These are phyloP conservation scores for Cheilosia vernalis DNA, from an alignment of 2,888 invertebrate genomes.

Conservation along the genomic window DNA sequence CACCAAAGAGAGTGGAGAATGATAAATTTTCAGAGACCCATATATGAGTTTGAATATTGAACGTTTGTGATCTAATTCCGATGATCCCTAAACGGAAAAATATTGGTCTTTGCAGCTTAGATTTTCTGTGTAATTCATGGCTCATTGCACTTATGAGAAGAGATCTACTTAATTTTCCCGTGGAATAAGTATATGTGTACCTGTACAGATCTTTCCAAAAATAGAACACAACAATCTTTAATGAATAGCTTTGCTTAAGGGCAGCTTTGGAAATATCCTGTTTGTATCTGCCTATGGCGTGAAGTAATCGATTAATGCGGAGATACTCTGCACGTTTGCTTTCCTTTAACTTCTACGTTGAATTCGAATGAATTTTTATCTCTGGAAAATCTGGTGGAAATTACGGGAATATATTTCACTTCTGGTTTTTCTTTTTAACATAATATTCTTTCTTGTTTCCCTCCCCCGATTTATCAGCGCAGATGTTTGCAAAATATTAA, in stretches of 20 bases:
- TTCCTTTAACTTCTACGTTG: constrained; percentile 36
- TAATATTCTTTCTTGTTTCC: not conserved
- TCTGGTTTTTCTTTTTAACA: constrained; percentile 6
- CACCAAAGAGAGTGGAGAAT: not conserved
- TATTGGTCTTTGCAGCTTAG: constrained; percentile 35
- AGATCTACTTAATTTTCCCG: constrained; percentile 29
- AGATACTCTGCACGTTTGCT: constrained; percentile 9
- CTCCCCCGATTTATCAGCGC: constrained; percentile 44
- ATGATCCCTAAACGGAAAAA: no score
- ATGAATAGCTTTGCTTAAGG: constrained; percentile 9
- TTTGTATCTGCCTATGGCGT: constrained; percentile 18
- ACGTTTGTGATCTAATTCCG: no score
- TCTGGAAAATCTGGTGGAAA: constrained; percentile 54
- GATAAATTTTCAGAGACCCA: constrained; percentile 3
- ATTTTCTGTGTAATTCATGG: constrained; percentile 25
- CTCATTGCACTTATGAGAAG: constrained; percentile 27
- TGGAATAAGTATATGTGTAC: not conserved
- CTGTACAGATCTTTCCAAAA: not conserved
- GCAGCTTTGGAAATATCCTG: constrained; percentile 2
- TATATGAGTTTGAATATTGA: no score
- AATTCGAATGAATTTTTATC: constrained; percentile 58
- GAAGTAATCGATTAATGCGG: constrained; percentile 59
- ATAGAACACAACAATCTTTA: constrained; percentile 18
- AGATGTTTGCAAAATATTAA: constrained; percentile 71
- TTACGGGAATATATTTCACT: not conserved